Percentiles rank a stretch among this genome's conserved stretches.
These are phyloP conservation scores for Silurus meridionalis DNA, from an alignment of 2,113 vertebrate genomes.

Conservation along the genomic window DNA sequence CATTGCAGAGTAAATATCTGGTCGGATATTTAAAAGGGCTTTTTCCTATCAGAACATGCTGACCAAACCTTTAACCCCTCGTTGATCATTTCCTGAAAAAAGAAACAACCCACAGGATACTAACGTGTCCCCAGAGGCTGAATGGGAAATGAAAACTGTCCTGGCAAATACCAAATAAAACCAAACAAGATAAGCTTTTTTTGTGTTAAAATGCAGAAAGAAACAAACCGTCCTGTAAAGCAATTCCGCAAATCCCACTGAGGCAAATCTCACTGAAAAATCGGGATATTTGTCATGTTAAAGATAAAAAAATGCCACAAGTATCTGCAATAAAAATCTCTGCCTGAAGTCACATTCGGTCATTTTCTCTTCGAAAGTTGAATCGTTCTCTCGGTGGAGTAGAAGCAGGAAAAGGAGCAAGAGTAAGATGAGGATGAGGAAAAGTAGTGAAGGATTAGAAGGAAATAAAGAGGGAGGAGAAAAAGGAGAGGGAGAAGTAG, in stretches of 20 bases:
- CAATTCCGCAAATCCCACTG: constrained; percentile 1
- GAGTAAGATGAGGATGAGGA: no score
- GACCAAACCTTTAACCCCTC: background rate
- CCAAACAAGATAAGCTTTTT: background rate
- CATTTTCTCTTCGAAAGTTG: background rate
- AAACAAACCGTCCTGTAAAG: background rate
- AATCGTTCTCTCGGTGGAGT: background rate
- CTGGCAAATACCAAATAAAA: constrained; percentile 4
- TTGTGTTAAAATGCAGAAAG: background rate
- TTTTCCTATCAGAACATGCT: constrained; percentile 30
- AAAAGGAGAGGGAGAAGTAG: no score
- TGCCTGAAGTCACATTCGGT: background rate
- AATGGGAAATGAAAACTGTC: background rate
- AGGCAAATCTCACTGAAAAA: background rate
- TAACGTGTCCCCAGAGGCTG: background rate
- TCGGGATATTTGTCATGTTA: background rate
- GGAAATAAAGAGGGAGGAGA: no score
- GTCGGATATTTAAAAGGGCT: constrained; percentile 15
- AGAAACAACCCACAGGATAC: background rate
- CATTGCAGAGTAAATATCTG: constrained; percentile 33
- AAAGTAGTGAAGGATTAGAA: no score
- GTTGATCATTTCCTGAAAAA: constrained; percentile 1
- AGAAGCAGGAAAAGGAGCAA: no score
- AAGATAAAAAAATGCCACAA: background rate
- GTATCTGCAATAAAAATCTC: background rate